Evolutionary conservation across 2,888 invertebrate species (phyloP), one percentile per base, ranked within the genome.

Genomic region (Dasypolia templi): DNA sequence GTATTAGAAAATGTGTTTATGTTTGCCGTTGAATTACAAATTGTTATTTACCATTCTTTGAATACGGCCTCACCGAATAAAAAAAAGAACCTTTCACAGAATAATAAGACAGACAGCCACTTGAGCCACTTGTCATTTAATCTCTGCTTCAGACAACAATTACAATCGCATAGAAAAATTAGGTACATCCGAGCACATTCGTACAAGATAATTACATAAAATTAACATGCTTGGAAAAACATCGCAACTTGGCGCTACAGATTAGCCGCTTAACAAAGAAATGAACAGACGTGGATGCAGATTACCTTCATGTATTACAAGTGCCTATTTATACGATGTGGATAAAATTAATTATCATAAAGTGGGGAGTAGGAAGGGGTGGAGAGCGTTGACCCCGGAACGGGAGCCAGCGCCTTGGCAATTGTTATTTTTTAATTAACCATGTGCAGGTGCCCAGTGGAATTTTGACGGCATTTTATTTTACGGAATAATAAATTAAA

Each of bases 281-380:
- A 64, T 63, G 66, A 72, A 76, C 65, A 63, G 56, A 63, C 66
- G 61, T 64, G 49, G 75, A 83, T 83, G 82, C 85, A 85, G 86
- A 85, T 86, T 86, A 64, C 64, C 35, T 53, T 72, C 77, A 65
- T 53, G 69, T 70, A 72, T 61, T 77, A 75, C 77, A 86, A 83
- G 72, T 85, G 77, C 77, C 83, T 84, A 83, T 86, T 80, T 83
- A 86, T 85, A 87, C 86, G 84, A 81, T 79, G 85, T 84, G 87
- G 89, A 85, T 89, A 83, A 82, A 88, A 83, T 88, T 88, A 89
- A 90, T 90, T 89, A 90, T 86, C 86, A 90, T 90, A 86, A 82
- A 77, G 84, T 86, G 83, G 88, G 83, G 84, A 85, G 82, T 83
- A 88, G 85, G 83, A 84, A 88, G 88, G 86, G 90, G 89, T 89